Conservation (phyloP, 2,113 vertebrate genomes). For the Cnemophilus loriae region DNA sequence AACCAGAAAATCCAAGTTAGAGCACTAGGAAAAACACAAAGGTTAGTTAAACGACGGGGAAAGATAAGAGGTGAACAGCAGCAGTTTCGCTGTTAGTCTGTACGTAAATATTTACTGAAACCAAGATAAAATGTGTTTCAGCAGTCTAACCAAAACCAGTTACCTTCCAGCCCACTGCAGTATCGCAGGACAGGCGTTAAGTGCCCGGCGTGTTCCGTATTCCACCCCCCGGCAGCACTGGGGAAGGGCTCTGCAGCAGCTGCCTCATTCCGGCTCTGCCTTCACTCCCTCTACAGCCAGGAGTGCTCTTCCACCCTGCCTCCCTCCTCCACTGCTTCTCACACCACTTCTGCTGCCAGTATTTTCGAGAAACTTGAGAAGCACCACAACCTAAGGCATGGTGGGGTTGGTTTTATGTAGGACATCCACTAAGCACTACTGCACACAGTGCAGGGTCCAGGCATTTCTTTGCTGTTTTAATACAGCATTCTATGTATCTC, state of each 20-base stretch:
- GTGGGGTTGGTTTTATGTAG: neutral
- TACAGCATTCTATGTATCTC: neutral
- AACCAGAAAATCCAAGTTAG: conserved; percentile 59
- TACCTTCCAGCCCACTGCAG: neutral
- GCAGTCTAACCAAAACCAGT: neutral
- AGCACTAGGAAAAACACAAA: conserved; percentile 64
- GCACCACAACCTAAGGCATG: neutral
- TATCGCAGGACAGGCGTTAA: rapidly evolving
- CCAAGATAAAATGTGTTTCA: neutral
- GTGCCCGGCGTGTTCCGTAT: rapidly evolving
- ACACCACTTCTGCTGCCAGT: neutral
- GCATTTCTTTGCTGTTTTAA: neutral
- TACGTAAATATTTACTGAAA: neutral
- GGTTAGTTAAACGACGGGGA: neutral
- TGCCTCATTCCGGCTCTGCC: neutral
- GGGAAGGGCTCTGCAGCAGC: neutral
- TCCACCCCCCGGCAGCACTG: rapidly evolving
- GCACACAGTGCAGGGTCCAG: neutral
- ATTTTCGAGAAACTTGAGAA: neutral
- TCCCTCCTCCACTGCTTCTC: neutral
- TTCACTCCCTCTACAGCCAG: neutral
- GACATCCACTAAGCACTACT: neutral
- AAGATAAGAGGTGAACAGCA: neutral
- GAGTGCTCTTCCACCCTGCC: neutral
- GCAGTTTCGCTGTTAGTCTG: neutral